phyloP scores from a whole-genome alignment of 2,888 invertebrate genomes.

The Venustoraphidia nigricollis region DNA sequence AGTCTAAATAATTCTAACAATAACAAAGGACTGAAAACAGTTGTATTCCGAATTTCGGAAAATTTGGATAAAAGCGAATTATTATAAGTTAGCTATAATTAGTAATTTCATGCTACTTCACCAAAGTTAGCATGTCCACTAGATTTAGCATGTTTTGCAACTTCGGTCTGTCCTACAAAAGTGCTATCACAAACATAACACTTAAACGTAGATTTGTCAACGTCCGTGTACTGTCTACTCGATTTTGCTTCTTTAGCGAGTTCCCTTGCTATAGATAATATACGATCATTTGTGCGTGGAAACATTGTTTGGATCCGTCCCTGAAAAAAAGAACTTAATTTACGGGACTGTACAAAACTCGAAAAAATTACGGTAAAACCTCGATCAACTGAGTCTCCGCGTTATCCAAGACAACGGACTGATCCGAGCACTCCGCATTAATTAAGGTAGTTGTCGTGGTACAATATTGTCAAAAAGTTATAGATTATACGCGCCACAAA shows the following conservation, averaged over 20 bases:
- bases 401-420: neutral
- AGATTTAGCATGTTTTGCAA: slow-evolving; percentile 68
- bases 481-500: too few relatives aligned
- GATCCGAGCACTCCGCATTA: too few relatives aligned
- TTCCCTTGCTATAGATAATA: slow-evolving; percentile 67
- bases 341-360: too few relatives aligned
- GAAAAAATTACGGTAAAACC: slow-evolving; percentile 6
- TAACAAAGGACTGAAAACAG: too few relatives aligned
- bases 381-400: too few relatives aligned
- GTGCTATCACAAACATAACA: slow-evolving; percentile 67
- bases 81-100: too few relatives aligned
- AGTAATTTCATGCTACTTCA: slow-evolving; percentile 33
- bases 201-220: slow-evolving; percentile 69
- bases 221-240: slow-evolving; percentile 80
- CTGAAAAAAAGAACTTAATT: slow-evolving; percentile 29
- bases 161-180: slow-evolving; percentile 66
- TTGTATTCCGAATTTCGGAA: too few relatives aligned
- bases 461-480: too few relatives aligned
- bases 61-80: too few relatives aligned
- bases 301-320: slow-evolving; percentile 70
- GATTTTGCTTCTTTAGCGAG: slow-evolving; percentile 78
- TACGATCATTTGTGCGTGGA: slow-evolving; percentile 51
- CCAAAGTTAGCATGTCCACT: slow-evolving; percentile 74
- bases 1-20: too few relatives aligned
- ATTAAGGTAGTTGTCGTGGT: too few relatives aligned